Base-by-base conservation (phyloP, 2,888 invertebrate species). In the Frankliniella intonsa region DNA sequence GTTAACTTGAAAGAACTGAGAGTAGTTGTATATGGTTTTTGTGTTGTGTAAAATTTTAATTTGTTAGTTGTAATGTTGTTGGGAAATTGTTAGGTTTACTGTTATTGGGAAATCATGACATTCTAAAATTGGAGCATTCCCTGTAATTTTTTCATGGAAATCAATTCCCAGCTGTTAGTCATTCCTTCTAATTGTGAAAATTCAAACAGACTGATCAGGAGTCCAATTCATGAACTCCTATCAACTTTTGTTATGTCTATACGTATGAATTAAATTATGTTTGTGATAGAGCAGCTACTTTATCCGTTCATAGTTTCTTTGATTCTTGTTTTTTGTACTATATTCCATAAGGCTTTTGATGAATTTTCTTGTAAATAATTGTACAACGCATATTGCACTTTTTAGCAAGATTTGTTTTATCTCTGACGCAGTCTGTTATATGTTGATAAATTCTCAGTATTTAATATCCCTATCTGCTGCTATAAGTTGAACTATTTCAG, bases 1-100 rank as follows among this genome's bases (percentile, higher is more conserved):
- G 69, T 76, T 25, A 76, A 76, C 25, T 76, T 76, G 25, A 76
- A 76, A 76, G 69, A 76, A 76, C 69, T 76, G 69, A 76, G 69
- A 76, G 25, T 76, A 76, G 69, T 76, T 76, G 69, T 76, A 25
- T 25, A 76, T 76, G 22, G 22, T 12, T 76, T 76, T 76, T 76
- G 25, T 76, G 25, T 76, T 76, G 69, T 76, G 25, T 76, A 76
- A 76, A 76, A 76, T 76, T 25, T 25, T 38, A 3, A 38, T 38
- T 76, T 76, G 69, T 76, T 76, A 76, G 69, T 76, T 76, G 22
- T 76, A 22, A 76, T 25, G 69, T 69, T 69, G n/a, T 76, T 25
- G 22, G 69, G 11, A 25, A 76, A 76, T 76, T 25, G 22, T 22
- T 69, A 22, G 22, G 12, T 76, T 9, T 25, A 25, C 10, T 76